Percentiles rank a stretch among this genome's conserved stretches.
These are phyloP conservation scores for Sakesphorus luctuosus DNA, from an alignment of 2,113 vertebrate genomes.

Conservation along the genomic window DNA sequence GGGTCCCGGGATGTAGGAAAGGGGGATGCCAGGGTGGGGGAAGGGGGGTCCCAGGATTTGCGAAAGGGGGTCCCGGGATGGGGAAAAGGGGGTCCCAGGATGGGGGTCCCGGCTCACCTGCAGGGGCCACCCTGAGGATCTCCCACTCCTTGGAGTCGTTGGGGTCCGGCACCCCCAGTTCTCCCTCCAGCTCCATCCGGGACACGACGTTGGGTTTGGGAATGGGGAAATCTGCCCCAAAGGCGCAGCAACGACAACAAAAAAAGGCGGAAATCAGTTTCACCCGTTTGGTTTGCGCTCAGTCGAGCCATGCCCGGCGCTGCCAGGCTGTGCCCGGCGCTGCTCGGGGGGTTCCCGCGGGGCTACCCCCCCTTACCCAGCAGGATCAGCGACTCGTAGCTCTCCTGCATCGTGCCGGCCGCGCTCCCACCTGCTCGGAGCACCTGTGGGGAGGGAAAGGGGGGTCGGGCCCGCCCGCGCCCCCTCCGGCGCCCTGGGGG, in stretches of 20 bases:
- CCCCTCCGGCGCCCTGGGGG: too few relatives aligned
- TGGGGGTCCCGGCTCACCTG: not conserved
- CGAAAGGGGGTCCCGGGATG: too few relatives aligned
- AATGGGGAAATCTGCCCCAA: not conserved
- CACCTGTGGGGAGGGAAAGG: too few relatives aligned
- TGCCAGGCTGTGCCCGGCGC: not conserved
- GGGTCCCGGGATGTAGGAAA: not conserved
- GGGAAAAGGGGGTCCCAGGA: too few relatives aligned
- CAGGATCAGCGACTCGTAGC: not conserved
- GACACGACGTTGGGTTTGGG: not conserved
- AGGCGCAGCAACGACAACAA: too few relatives aligned
- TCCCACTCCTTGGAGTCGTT: not conserved
- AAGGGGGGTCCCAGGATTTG: too few relatives aligned
- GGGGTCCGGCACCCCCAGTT: not conserved
- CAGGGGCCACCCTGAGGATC: not conserved
- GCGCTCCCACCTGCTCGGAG: not conserved
- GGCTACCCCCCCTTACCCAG: not conserved
- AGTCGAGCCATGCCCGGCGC: not conserved
- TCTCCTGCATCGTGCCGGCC: not conserved
- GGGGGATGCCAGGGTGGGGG: too few relatives aligned
- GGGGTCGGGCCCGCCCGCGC: too few relatives aligned
- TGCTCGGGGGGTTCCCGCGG: too few relatives aligned
- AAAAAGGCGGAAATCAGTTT: not conserved
- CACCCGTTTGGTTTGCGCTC: not conserved
- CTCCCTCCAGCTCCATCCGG: not conserved